Conservation (phyloP, 2,888 invertebrate genomes). For the Cephus spinipes region DNA sequence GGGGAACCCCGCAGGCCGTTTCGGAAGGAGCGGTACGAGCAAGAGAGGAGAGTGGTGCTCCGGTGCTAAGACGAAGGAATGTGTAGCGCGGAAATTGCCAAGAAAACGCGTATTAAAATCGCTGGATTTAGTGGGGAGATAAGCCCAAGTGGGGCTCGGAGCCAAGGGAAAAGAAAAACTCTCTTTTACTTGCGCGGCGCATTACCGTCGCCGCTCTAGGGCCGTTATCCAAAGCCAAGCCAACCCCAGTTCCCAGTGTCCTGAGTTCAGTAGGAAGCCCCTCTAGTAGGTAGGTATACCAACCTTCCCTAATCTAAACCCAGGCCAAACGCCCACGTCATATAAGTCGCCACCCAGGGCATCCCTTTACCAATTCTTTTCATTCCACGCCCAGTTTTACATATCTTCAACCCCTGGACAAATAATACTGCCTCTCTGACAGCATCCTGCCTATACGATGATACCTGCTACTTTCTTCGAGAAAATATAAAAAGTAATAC, state of each 20-base stretch:
- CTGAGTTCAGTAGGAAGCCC: neutral
- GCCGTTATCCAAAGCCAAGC: constrained; percentile 57
- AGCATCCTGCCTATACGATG: neutral
- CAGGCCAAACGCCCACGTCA: constrained; percentile 47
- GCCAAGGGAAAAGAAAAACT: constrained; percentile 58
- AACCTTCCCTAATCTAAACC: neutral
- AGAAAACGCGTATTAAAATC: constrained; percentile 71
- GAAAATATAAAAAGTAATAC: neutral
- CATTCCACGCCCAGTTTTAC: constrained; percentile 18
- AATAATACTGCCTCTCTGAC: neutral
- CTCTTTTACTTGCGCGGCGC: constrained; percentile 54
- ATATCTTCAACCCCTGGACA: neutral
- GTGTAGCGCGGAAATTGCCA: constrained; percentile 66
- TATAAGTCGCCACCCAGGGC: constrained; percentile 52
- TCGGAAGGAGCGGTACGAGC: constrained; percentile 21
- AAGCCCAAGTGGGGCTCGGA: constrained; percentile 61
- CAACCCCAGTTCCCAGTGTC: constrained; percentile 28
- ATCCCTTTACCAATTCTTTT: constrained; percentile 38
- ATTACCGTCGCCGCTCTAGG: constrained; percentile 55
- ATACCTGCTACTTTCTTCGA: neutral
- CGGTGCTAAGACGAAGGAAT: constrained; percentile 56
- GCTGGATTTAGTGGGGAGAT: constrained; percentile 71
- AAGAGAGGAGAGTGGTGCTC: constrained; percentile 32
- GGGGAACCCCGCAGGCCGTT: constrained; percentile 23
- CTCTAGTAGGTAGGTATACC: neutral